These are phyloP conservation scores for Ctenoplectra terminalis DNA, from an alignment of 1,140 invertebrate genomes.

Conservation along the genomic window DNA sequence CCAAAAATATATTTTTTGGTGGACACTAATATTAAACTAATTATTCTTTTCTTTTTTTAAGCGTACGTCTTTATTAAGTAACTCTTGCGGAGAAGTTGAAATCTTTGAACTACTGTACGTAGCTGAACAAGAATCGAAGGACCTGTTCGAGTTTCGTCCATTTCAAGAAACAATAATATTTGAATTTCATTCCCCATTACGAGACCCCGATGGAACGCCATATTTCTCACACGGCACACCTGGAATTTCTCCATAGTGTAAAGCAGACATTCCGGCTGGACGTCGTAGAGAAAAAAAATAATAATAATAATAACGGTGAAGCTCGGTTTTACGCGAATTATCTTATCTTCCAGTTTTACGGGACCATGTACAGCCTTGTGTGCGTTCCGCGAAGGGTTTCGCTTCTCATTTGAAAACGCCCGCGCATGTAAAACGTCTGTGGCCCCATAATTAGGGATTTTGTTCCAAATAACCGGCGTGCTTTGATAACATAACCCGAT, in stretches of 20 bases:
- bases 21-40: too few species aligned
- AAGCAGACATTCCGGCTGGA: neutral
- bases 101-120: neutral
- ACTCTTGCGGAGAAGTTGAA: neutral
- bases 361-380: constrained; percentile 10
- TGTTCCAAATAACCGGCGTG: constrained; percentile 15
- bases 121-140: neutral
- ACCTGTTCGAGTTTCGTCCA: neutral
- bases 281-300: neutral
- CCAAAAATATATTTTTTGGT: too few species aligned
- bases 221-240: constrained; percentile 8
- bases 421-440: neutral
- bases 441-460: constrained; percentile 32
- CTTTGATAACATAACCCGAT: constrained; percentile 34
- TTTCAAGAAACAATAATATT: constrained; percentile 16
- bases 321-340: constrained; percentile 25
- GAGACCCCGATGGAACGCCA: neutral
- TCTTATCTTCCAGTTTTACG: constrained; percentile 40
- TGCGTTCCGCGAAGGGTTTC: constrained; percentile 14
- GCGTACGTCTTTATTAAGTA: too few species aligned
- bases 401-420: neutral
- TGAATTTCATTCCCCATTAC: neutral
- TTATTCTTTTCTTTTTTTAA: too few species aligned
- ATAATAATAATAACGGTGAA: constrained; percentile 36
- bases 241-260: neutral